Conservation (phyloP, 2,888 invertebrate genomes). For the Morinoia aosen region DNA sequence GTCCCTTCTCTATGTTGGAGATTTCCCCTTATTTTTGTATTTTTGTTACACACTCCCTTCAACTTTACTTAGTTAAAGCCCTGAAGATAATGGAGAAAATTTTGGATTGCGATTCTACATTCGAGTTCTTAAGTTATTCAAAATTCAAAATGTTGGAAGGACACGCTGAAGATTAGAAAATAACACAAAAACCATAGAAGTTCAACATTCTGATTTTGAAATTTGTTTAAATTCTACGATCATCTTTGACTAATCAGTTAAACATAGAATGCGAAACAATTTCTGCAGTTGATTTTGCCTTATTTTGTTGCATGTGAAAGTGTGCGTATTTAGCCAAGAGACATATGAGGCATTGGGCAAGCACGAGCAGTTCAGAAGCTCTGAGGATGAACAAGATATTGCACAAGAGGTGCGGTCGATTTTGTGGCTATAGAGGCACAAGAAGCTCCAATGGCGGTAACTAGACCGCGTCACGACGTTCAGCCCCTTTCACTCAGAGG, state of each 20-base stretch:
- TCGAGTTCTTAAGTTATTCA: not conserved
- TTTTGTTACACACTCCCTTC: not conserved
- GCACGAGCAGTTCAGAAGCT: not conserved
- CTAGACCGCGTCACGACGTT: not conserved
- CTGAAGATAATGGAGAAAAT: not conserved
- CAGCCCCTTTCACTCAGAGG: not conserved
- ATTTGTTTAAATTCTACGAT: not conserved
- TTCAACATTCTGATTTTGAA: not conserved
- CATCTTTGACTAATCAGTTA: not conserved
- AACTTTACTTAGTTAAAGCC: not conserved
- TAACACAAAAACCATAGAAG: not conserved
- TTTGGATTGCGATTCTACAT: not conserved
- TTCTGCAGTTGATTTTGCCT: not conserved
- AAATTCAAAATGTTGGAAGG: not conserved
- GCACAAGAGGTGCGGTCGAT: not conserved
- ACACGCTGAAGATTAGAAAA: not conserved
- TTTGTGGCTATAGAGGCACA: not conserved
- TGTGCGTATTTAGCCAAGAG: no score
- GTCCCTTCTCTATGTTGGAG: no score
- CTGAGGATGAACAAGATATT: not conserved
- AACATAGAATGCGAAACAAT: not conserved
- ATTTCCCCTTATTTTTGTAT: not conserved
- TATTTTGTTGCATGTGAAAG: not conserved
- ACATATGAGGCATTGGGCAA: not conserved
- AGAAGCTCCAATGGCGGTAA: not conserved